Evolutionary conservation across 2,113 vertebrate genomes (phyloP).

Genomic region (Synchiropus splendidus): DNA sequence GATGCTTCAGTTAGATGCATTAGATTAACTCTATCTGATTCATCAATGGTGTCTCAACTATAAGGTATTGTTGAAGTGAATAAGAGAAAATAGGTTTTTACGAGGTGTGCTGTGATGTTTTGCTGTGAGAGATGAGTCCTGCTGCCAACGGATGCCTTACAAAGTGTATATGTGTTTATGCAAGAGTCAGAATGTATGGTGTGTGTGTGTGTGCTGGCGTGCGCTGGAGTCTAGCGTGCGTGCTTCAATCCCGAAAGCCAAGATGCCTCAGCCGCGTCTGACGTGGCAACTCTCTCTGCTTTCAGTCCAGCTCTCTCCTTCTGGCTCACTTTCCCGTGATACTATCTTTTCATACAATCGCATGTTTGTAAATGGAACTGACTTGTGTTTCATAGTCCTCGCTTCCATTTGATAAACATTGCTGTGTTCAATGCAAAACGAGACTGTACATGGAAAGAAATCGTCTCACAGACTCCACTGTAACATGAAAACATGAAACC

Average conservation of each 20-base stretch:
- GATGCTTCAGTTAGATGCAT: too few species aligned
- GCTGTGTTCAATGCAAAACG: slow-evolving; percentile 12
- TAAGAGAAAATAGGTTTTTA: too few species aligned
- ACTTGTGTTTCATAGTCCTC: slow-evolving; percentile 30
- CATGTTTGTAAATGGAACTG: slow-evolving; percentile 51
- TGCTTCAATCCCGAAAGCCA: slow-evolving; percentile 53
- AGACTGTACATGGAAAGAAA: slow-evolving; percentile 4
- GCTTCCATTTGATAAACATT: slow-evolving; percentile 25
- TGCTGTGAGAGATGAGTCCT: too few species aligned
- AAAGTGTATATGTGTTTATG: slow-evolving; percentile 10
- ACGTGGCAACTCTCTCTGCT: slow-evolving; percentile 61
- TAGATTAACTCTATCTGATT: too few species aligned
- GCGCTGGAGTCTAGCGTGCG: neutral
- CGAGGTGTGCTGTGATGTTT: too few species aligned
- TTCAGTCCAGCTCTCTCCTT: slow-evolving; percentile 49
- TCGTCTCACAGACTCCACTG: slow-evolving; percentile 3
- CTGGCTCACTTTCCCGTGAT: slow-evolving; percentile 50
- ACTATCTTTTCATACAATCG: slow-evolving; percentile 54
- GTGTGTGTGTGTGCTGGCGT: slow-evolving; percentile 12
- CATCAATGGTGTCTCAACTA: too few species aligned
- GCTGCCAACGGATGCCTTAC: too few species aligned
- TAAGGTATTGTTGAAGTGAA: too few species aligned
- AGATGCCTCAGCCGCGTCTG: slow-evolving; percentile 59
- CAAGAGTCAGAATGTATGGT: slow-evolving; percentile 10
- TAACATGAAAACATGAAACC: too few species aligned